Evolutionary conservation across 2,113 vertebrate genomes (phyloP).

Genomic region (Channa argus): DNA sequence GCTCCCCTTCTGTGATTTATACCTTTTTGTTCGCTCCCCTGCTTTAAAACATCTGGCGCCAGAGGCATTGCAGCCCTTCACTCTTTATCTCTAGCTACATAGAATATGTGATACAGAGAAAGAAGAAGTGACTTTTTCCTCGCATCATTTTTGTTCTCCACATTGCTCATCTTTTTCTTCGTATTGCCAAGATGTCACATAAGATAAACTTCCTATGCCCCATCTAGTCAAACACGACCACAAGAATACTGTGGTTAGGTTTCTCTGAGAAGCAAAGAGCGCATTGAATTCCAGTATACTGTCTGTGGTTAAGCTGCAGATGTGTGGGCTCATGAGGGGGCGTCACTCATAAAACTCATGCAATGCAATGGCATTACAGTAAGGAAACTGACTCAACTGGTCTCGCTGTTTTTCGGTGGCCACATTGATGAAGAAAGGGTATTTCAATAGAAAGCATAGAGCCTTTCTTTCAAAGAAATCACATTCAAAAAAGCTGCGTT

Average conservation of each 20-base stretch:
- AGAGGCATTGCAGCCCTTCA: constrained; percentile 52
- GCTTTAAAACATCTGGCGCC: constrained; percentile 63
- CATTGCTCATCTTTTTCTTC: constrained; percentile 37
- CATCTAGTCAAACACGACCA: constrained; percentile 27
- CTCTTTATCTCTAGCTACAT: constrained; percentile 26
- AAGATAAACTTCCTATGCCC: constrained; percentile 21
- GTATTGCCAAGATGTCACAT: constrained; percentile 9
- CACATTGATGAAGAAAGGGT: constrained; percentile 3
- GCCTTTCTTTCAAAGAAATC: constrained; percentile 38
- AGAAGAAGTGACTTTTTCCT: not conserved
- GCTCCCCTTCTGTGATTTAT: constrained; percentile 53
- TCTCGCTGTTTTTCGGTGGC: constrained; percentile 14
- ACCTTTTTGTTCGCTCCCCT: constrained; percentile 24
- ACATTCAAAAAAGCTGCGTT: not conserved
- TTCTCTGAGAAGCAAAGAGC: constrained; percentile 44
- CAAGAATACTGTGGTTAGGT: constrained; percentile 27
- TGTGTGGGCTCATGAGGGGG: constrained; percentile 20
- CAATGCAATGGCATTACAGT: not conserved
- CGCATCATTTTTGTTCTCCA: constrained; percentile 18
- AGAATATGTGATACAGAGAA: not conserved
- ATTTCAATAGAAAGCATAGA: constrained; percentile 23
- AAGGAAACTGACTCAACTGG: not conserved
- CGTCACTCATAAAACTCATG: constrained; percentile 10
- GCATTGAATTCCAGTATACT: constrained; percentile 33
- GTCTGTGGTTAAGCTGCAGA: constrained; percentile 44